These are phyloP conservation scores for Dioctria rufipes DNA, from an alignment of 2,888 invertebrate species.

Conservation along the genomic window DNA sequence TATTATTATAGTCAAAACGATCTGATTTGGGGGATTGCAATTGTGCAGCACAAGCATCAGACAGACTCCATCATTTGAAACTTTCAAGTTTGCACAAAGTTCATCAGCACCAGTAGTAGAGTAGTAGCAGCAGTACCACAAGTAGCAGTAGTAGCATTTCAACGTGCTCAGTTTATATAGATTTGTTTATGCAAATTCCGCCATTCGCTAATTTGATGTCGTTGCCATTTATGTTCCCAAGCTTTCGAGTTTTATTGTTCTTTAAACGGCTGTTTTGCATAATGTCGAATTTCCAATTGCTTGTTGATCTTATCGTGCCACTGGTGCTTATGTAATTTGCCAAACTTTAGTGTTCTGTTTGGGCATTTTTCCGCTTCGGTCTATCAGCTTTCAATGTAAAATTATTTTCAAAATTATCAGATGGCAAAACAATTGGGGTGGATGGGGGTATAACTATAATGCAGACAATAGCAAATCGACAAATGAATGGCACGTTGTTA, in stretches of 20 bases:
- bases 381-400: background rate
- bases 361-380: background rate
- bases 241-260: slow-evolving; percentile 46
- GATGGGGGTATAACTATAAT: too few species aligned
- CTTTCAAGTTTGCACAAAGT: slow-evolving; percentile 35
- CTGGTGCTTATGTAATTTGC: slow-evolving; percentile 45
- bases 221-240: slow-evolving; percentile 53
- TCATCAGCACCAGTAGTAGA: background rate
- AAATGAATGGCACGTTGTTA: too few species aligned
- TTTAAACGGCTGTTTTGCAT: slow-evolving; percentile 50
- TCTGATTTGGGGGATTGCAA: slow-evolving; percentile 1
- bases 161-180: slow-evolving; percentile 19
- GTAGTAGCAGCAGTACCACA: too few species aligned
- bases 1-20: background rate
- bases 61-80: background rate
- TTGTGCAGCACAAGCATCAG: background rate
- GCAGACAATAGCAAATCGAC: too few species aligned
- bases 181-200: slow-evolving; percentile 57
- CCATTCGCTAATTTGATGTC: slow-evolving; percentile 57
- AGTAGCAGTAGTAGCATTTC: background rate
- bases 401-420: slow-evolving; percentile 27
- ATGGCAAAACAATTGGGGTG: background rate
- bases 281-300: slow-evolving; percentile 55
- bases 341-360: slow-evolving; percentile 37
- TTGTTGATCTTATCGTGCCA: slow-evolving; percentile 52